Base-by-base conservation (phyloP, 2,888 invertebrate species). In the Gari tellinella region DNA sequence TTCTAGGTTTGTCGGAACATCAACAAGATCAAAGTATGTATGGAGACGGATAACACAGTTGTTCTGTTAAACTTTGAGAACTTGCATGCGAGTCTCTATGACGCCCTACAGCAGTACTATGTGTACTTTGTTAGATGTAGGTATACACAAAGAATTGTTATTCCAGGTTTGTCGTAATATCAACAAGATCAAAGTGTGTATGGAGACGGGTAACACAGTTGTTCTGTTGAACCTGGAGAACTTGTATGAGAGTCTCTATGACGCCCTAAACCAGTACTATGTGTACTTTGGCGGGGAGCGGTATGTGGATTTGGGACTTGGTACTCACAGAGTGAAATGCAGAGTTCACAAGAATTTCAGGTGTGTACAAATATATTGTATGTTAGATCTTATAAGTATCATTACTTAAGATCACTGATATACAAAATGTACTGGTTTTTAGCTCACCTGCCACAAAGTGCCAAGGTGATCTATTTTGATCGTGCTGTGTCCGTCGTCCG, bases 231-330 rank as follows among this genome's bases (percentile, higher is more conserved):
- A 90, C 68, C 79, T 89, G 65, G 90, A 90, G 62, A 87, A 86
- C 70, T 70, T 90, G 40, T 90, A 90, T 66, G 90, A 90, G 68
- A 88, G 88, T 78, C 81, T 90, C 52, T 90, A 90, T 69, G 90
- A 90, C 76, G 89, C 88, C 17, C 84, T 90, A 19, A 90, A 90
- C 65, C 89, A 89, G 84, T 89, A 88, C 72, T 90, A 89, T 70
- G 86, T 86, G 37, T 72, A 76, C 58, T 78, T 83, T 53, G 89
- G 88, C 15, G 87, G 82, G 8, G 77, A 87, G 52, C 77, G 89
- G 46, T 89, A 84, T 77, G 90, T 90, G 0, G 90, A 90, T 56
- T 81, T 90, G 46, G 90, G 90, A 31, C 81, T 90, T 2, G 90
- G 90, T 37, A 89, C 86, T 45, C 89, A 90, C 70, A 69, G 90